Conservation (phyloP, 2,797 vertebrate species). For the Notolabrus celidotus region DNA sequence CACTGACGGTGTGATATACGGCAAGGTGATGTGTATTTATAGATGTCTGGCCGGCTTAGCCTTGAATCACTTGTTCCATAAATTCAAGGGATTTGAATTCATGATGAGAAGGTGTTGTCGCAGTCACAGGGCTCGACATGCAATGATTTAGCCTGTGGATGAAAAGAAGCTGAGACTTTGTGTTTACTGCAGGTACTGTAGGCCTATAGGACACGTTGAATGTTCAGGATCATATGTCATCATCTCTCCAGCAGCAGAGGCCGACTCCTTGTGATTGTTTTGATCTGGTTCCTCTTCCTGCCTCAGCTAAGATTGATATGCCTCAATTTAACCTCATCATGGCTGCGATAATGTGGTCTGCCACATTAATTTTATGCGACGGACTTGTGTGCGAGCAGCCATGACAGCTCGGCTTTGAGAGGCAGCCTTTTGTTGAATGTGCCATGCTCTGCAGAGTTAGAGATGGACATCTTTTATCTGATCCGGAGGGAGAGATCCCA, state of each 20-base stretch:
- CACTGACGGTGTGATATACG: constrained; percentile 86
- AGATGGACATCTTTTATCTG: constrained; percentile 72
- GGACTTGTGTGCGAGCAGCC: constrained; percentile 45
- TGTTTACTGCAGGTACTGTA: constrained; percentile 38
- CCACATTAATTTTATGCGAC: constrained; percentile 47
- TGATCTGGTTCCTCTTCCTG: constrained; percentile 38
- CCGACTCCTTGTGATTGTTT: constrained; percentile 40
- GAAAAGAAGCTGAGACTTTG: constrained; percentile 21
- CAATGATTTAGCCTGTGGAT: constrained; percentile 41
- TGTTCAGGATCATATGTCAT: constrained; percentile 34
- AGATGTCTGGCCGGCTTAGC: constrained; percentile 36
- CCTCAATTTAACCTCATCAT: constrained; percentile 67
- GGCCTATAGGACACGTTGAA: constrained; percentile 34
- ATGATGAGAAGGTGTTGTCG: constrained; percentile 48
- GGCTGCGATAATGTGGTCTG: constrained; percentile 33
- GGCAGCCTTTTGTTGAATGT: constrained; percentile 64
- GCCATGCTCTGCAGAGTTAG: constrained; percentile 63
- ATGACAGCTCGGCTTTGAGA: constrained; percentile 56
- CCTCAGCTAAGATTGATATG: constrained; percentile 60
- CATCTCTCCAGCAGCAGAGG: constrained; percentile 20
- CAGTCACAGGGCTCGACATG: constrained; percentile 29
- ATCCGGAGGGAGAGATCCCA: constrained; percentile 74
- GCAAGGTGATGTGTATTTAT: constrained; percentile 46
- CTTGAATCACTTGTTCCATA: constrained; percentile 48
- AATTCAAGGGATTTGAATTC: constrained; percentile 51